Base-by-base conservation (phyloP, 2,797 vertebrate species). In the Lithobates sylvaticus region DNA sequence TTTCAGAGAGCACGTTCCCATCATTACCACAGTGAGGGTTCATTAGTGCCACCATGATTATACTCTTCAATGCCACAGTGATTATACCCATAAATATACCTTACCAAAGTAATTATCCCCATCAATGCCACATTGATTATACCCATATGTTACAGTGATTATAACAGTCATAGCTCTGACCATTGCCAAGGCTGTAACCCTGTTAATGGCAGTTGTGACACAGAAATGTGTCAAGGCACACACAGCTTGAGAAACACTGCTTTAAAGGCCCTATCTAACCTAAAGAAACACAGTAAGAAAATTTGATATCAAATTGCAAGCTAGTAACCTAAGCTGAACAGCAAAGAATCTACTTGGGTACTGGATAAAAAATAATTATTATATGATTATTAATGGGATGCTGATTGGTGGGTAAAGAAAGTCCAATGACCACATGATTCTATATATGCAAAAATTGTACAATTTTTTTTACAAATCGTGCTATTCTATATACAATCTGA, bases 21-120 rank as follows among this genome's bases (percentile, higher is more conserved):
- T 61, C 54, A 61, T 61, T 61, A 61, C 54, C 54, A 61, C 54
- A 61, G 54, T 61, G 54, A 61, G 54, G 54, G 54, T 61, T 61
- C 54, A 61, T 61, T 61, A 61, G 21, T 61, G 54, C 54, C 54
- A 61, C 54, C 5, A 18, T 61, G 54, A 61, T 61, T 61, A 61
- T 61, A 61, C 54, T 61, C 18, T 61, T 61, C 21, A 61, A 61
- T 23, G 54, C 54, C 54, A 61, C 54, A 61, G 54, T 61, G 54
- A 61, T 61, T 61, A 61, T 23, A 61, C 54, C 54, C 54, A 61
- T 61, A 61, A 61, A 61, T 61, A 61, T 61, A 61, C 54, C 54
- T 23, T 61, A 61, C 54, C 21, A 61, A 23, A 61, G 54, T 61
- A 61, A 61, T 61, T 61, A 61, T 61, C 21, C 54, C 54, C 54